Evolutionary conservation across 1,140 invertebrate species (phyloP), one percentile per base, ranked within the genome.

Genomic region (Rhyacophila brunnea): DNA sequence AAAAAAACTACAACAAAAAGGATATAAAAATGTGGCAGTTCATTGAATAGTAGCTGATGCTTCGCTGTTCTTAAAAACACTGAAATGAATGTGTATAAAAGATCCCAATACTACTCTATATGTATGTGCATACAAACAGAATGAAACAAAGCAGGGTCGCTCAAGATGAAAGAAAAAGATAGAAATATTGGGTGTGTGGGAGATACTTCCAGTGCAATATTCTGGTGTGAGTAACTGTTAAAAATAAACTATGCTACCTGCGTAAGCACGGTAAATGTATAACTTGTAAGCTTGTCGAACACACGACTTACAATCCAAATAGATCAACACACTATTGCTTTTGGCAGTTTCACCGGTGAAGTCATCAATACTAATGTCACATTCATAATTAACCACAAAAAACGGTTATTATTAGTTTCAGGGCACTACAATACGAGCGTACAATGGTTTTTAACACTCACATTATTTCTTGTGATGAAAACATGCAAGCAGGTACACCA

Each of bases 191-290:
- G 18, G 43, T 15, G 43, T 45, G 43, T 45, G 43, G 43, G 43
- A 45, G 43, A 45, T 45, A 19, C 9, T 11, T 17, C 18, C 43
- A 19, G 9, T 45, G n/a, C 9, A 13, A 13, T 40, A 45, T 10
- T 45, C 43, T n/a, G 4, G 18, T 17, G 43, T 45, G n/a, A 45
- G 43, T 17, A 45, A 19, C 9, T 11, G 2, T 20, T 45, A 11
- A 45, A 45, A 45, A 45, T 45, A 45, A 14, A 45, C 43, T 20
- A 28, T n/a, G 13, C 17, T 20, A 45, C 43, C 43, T 45, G 43
- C 43, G 18, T 19, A 45, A 11, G 23, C 23, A 28, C 23, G n/a
- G 34, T n/a, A 35, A n/a, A 40, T 15, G 15, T 40, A 40, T 13
- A 40, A n/a, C 9, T 28, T 9, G 3, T 28, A 28, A 28, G 23